Conservation (phyloP, 2,888 invertebrate genomes). For the Ypsolopha scabrella region DNA sequence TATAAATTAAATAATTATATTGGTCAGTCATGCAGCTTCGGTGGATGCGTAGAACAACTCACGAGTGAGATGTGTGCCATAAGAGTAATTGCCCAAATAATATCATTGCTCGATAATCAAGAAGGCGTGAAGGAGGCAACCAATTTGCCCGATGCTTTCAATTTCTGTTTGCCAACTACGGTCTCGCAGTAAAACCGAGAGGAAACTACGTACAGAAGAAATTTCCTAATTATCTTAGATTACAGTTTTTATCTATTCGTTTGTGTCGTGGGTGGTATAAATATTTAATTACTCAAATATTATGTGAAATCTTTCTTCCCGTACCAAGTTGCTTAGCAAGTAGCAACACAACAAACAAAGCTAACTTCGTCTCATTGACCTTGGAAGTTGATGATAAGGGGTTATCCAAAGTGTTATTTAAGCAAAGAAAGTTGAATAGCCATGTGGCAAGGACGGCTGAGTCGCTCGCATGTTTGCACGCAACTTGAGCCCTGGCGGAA, state of each 20-base stretch:
- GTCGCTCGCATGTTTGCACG: slow-evolving; percentile 38
- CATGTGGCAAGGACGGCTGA: slow-evolving; percentile 24
- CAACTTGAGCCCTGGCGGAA: slow-evolving; percentile 23
- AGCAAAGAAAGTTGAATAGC: slow-evolving; percentile 17
- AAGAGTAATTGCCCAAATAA: background rate
- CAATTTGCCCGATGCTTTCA: background rate
- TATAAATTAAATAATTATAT: background rate
- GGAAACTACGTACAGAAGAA: too few species aligned
- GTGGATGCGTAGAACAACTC: background rate
- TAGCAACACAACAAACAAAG: too few species aligned
- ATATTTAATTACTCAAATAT: too few species aligned
- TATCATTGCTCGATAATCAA: background rate
- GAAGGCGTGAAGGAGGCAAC: background rate
- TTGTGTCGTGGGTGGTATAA: too few species aligned
- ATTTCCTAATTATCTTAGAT: too few species aligned
- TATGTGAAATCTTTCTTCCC: too few species aligned
- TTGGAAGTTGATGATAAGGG: background rate
- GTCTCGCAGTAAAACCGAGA: too few species aligned
- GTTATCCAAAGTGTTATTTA: slow-evolving; percentile 2
- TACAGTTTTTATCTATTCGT: too few species aligned
- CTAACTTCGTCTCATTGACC: background rate
- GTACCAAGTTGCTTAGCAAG: too few species aligned
- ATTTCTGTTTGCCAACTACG: too few species aligned
- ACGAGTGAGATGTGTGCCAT: background rate
- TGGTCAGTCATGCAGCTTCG: background rate